Conservation (phyloP, 2,113 vertebrate genomes). For the Eulacestoma nigropectus region DNA sequence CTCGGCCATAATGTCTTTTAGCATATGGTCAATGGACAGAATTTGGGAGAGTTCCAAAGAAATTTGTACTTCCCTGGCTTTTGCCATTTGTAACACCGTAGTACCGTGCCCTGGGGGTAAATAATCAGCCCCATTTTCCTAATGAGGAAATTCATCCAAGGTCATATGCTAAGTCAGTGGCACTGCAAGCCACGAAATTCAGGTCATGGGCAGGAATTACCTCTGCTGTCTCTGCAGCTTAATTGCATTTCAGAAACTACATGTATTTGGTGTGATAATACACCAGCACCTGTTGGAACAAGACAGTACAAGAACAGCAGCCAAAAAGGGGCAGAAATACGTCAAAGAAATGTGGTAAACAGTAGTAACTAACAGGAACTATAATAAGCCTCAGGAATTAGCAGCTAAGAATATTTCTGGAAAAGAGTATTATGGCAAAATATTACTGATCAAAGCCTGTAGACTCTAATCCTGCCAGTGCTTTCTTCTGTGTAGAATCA, state of each 20-base stretch:
- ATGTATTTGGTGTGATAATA: neutral
- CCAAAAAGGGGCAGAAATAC: neutral
- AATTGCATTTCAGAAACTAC: neutral
- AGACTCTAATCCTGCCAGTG: neutral
- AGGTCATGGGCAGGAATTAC: neutral
- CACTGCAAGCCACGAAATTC: neutral
- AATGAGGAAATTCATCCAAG: slow-evolving; percentile 44
- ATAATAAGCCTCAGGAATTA: neutral
- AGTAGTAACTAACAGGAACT: neutral
- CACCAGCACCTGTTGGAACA: neutral
- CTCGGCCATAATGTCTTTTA: neutral
- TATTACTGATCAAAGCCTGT: neutral
- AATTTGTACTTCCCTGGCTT: neutral
- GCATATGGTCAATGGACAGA: slow-evolving; percentile 30
- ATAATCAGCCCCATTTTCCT: slow-evolving; percentile 35
- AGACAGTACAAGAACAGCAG: neutral
- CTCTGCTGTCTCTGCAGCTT: neutral
- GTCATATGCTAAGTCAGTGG: slow-evolving; percentile 2
- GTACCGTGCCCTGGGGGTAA: neutral
- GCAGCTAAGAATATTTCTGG: neutral
- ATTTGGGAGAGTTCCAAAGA: slow-evolving; percentile 34
- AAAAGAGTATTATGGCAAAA: neutral
- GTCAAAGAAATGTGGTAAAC: neutral
- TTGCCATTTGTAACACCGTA: neutral
- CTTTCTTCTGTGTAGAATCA: neutral